These are phyloP conservation scores for Cremastinae sp. DNA, from an alignment of 2,888 invertebrate genomes.

Conservation along the genomic window DNA sequence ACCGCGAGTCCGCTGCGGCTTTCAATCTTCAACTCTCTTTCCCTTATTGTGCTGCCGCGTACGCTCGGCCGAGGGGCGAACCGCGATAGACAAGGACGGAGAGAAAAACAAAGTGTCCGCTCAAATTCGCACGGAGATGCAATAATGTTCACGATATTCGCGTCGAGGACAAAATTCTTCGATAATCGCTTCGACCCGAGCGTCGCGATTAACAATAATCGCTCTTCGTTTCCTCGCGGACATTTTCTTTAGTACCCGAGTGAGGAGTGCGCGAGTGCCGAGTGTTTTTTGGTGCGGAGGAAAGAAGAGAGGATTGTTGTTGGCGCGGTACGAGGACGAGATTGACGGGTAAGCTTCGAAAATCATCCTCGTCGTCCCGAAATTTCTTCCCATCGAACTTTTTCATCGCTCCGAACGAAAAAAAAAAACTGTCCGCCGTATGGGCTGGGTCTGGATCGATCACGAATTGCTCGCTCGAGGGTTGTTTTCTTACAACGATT, in stretches of 20 bases:
- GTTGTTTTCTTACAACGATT: slow-evolving; percentile 59
- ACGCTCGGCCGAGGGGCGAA: slow-evolving; percentile 1
- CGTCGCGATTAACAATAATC: slow-evolving; percentile 62
- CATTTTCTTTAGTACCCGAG: slow-evolving; percentile 36
- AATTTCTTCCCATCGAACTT: not conserved
- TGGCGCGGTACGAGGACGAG: not conserved
- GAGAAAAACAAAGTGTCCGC: not conserved
- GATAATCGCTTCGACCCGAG: slow-evolving; percentile 55
- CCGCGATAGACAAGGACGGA: not conserved
- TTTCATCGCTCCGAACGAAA: not conserved
- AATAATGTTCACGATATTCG: slow-evolving; percentile 71
- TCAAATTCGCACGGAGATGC: slow-evolving; percentile 65
- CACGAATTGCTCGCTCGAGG: slow-evolving; percentile 37
- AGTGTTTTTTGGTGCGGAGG: slow-evolving; percentile 10
- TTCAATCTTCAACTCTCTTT: slow-evolving; percentile 26
- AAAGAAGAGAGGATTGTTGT: not conserved
- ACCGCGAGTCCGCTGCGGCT: slow-evolving; percentile 17
- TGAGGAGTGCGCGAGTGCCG: not conserved
- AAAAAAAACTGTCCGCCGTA: not conserved
- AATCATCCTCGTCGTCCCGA: not conserved
- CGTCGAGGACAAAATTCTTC: slow-evolving; percentile 50
- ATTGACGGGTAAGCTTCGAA: not conserved
- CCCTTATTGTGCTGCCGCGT: slow-evolving; percentile 1
- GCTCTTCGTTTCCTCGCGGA: slow-evolving; percentile 26
- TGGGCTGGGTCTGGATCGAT: slow-evolving; percentile 63